Evolutionary conservation across 2,797 vertebrate species (phyloP).

Genomic region (Crotalus adamanteus): DNA sequence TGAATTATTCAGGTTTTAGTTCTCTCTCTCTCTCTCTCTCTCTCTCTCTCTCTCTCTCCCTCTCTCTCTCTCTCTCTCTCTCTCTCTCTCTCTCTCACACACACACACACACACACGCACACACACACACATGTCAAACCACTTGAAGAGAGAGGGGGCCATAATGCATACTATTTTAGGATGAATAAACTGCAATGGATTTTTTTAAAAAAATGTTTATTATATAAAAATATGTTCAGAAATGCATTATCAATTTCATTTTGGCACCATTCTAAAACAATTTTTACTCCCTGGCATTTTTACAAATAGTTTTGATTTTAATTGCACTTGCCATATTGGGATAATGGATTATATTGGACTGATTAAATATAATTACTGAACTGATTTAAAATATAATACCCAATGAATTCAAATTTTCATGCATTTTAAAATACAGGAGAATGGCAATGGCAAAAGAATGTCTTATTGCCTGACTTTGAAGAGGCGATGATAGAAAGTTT

Average conservation of each 20-base stretch:
- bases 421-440: neutral
- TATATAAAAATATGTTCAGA: neutral
- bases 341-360: constrained; percentile 36
- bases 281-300: neutral
- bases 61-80: neutral
- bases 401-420: neutral
- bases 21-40: no score
- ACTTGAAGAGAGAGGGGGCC: neutral
- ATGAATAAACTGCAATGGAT: neutral
- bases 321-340: constrained; percentile 15
- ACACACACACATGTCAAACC: neutral
- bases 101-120: neutral
- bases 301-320: constrained; percentile 3
- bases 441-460: neutral
- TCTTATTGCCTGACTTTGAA: neutral
- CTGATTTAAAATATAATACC: neutral
- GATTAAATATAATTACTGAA: constrained; percentile 8
- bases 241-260: neutral
- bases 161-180: neutral
- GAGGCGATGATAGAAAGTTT: neutral
- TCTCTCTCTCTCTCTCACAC: neutral
- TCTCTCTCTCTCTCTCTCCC: neutral
- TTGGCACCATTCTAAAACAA: neutral
- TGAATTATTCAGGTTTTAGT: neutral
- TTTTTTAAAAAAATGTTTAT: neutral